phyloP scores from a whole-genome alignment of 2,113 vertebrate genomes.

The Nesoenas mayeri region DNA sequence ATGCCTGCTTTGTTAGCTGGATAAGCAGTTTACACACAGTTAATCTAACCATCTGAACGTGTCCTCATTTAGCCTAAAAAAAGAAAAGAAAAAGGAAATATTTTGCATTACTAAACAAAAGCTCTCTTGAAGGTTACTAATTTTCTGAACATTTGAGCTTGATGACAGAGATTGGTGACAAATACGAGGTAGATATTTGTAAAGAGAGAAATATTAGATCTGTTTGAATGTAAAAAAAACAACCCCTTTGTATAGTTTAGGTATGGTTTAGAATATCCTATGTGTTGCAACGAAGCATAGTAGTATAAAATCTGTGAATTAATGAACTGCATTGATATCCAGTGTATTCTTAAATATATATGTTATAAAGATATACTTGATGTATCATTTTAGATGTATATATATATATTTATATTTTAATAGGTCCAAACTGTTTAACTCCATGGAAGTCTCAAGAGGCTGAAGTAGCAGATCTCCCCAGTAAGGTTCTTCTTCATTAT shows the following conservation, averaged over 20 bases:
- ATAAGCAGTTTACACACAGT: background rate
- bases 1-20: background rate
- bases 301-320: background rate
- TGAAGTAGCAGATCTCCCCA: slow-evolving; percentile 87
- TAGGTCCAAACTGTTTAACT: slow-evolving; percentile 95
- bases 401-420: background rate
- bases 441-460: slow-evolving; percentile 91
- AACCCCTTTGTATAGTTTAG: background rate
- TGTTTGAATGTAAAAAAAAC: background rate
- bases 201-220: background rate
- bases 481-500: slow-evolving; percentile 91
- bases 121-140: background rate
- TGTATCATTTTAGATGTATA: background rate
- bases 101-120: background rate
- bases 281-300: background rate
- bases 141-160: background rate
- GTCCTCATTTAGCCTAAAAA: background rate
- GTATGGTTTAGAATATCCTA: background rate
- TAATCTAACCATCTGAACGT: background rate
- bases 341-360: background rate
- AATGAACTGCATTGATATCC: background rate
- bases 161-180: background rate
- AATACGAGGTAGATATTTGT: background rate
- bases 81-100: background rate
- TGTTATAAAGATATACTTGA: background rate